phyloP scores from a whole-genome alignment of 1,140 invertebrate genomes.

The Cherax destructor region DNA sequence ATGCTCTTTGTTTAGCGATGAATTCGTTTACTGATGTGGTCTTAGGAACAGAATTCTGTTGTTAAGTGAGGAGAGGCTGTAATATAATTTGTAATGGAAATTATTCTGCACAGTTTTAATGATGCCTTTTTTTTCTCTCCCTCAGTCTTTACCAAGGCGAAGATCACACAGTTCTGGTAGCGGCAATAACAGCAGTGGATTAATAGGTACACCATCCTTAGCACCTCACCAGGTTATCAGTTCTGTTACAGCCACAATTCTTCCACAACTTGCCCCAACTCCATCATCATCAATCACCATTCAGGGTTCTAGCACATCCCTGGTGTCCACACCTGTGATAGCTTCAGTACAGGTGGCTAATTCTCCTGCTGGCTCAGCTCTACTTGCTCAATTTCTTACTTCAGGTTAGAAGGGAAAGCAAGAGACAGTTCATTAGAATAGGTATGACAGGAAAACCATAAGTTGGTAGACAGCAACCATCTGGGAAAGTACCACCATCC shows the following conservation, averaged over 20 bases:
- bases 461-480: too few species aligned
- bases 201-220: constrained; percentile 23
- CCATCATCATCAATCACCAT: constrained; percentile 14
- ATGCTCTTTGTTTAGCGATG: too few species aligned
- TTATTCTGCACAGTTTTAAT: too few species aligned
- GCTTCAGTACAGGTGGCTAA: constrained; percentile 24
- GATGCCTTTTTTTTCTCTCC: background rate
- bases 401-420: constrained; percentile 31
- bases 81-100: too few species aligned
- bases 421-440: too few species aligned
- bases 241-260: constrained; percentile 16
- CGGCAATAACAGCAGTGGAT: background rate
- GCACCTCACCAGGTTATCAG: constrained; percentile 53
- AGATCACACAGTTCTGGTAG: constrained; percentile 55
- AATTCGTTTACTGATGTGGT: too few species aligned
- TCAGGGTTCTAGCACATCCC: background rate
- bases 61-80: too few species aligned
- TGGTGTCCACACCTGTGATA: constrained; percentile 25
- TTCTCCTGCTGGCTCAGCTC: constrained; percentile 28
- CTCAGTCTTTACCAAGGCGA: constrained; percentile 31
- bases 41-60: too few species aligned
- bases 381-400: constrained; percentile 60
- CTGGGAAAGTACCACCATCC: too few species aligned
- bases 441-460: too few species aligned
- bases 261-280: constrained; percentile 23